These are phyloP conservation scores for Gasterosteus aculeatus DNA, from an alignment of 2,113 vertebrate species.

Conservation along the genomic window DNA sequence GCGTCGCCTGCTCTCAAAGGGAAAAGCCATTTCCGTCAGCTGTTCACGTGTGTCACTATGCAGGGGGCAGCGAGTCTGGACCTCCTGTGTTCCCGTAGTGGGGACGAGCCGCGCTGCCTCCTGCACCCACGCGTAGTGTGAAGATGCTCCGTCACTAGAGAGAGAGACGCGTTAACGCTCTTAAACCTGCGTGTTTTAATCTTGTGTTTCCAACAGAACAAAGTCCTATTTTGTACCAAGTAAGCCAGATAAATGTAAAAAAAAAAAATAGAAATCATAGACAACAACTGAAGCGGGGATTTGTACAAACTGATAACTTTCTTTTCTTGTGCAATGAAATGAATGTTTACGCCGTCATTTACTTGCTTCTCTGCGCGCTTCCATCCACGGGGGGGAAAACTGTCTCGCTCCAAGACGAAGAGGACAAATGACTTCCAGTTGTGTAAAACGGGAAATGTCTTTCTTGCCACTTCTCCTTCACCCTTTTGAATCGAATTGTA, in stretches of 20 bases:
- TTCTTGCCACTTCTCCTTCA: slow-evolving; percentile 17
- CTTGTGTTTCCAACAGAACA: slow-evolving; percentile 22
- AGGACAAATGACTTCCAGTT: slow-evolving; percentile 26
- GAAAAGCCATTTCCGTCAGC: slow-evolving; percentile 62
- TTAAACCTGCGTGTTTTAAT: slow-evolving; percentile 19
- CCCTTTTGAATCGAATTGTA: background rate
- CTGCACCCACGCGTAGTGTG: slow-evolving; percentile 1
- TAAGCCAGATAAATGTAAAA: slow-evolving; percentile 13
- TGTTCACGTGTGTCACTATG: slow-evolving; percentile 17
- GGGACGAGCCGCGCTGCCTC: slow-evolving; percentile 38
- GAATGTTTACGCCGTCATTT: slow-evolving; percentile 25
- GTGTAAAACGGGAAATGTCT: slow-evolving; percentile 30
- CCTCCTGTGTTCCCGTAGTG: slow-evolving; percentile 19
- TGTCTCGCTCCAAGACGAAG: slow-evolving; percentile 11
- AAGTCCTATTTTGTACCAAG: slow-evolving; percentile 20
- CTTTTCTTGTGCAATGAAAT: slow-evolving; percentile 58
- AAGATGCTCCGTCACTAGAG: slow-evolving; percentile 12
- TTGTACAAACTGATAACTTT: slow-evolving; percentile 32
- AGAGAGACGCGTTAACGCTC: background rate
- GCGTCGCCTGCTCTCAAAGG: slow-evolving; percentile 59
- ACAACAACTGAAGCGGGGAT: slow-evolving; percentile 10
- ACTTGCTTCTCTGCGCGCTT: slow-evolving; percentile 13
- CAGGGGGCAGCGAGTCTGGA: background rate
- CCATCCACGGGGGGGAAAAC: slow-evolving; percentile 6
- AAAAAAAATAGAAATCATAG: slow-evolving; percentile 21